Evolutionary conservation across 2,113 vertebrate genomes (phyloP), one percentile per base, ranked within the genome.

Genomic region (Urocitellus parryii): DNA sequence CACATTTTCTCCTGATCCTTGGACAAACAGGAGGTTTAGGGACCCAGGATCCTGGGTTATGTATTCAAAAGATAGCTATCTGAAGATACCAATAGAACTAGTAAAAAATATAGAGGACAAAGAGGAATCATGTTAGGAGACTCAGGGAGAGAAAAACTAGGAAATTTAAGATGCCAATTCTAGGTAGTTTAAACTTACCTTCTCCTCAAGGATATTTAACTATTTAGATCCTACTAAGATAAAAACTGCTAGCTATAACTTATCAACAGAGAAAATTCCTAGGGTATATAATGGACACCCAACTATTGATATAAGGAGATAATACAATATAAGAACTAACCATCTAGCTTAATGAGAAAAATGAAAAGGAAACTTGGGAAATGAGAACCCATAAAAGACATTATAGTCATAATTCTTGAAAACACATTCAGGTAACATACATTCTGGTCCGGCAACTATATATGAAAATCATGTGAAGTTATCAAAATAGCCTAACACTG

Each of bases 401-500:
- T 94, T 78, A 88, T 77, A 88, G 61, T 88, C 45, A 81, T 65
- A 84, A 93, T 86, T 95, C 39, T 94, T 90, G n/a, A 8, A 65
- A 92, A 93, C 29, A 92, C 42, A 87, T 83, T 94, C 67, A 85
- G 51, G 16, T 91, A 91, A 39, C 20, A 65, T 90, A 56, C 2
- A 85, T 95, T 97, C 78, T 95, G 22, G 32, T 81, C 32, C 67
- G 85, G 85, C 67, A 92, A 88, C 34, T 91, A 67, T 48, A 89
- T 95, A 65, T 76, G 39, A 93, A 96, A 91, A 81, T 73, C 58
- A 48, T 77, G 39, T 56, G 80, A 78, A 90, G 14, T 84, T 90
- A 86, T 32, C 18, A 51, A 82, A 77, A 34, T 76, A 73, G 53
- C 3, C 11, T 48, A 90, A 84, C 63, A 65, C 6, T 4, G 1